Conservation (phyloP, 2,113 vertebrate genomes). For the Lepidothrix coronata region DNA sequence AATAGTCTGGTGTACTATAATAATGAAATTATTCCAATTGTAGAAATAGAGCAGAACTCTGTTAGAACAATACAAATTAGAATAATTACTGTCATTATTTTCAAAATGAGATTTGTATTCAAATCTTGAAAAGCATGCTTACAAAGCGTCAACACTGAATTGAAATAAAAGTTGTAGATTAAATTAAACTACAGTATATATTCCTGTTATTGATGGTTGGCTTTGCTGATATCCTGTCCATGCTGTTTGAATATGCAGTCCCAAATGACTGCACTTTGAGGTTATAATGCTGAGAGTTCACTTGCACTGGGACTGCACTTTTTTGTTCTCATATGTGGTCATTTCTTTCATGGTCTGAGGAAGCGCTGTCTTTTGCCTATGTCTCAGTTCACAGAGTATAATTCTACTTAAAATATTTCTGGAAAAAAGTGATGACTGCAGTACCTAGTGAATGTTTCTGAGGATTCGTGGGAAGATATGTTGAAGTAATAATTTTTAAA, state of each 20-base stretch:
- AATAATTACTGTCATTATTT: neutral
- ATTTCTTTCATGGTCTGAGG: neutral
- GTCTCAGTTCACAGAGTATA: fast-evolving
- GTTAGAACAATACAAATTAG: neutral
- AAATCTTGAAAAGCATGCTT: neutral
- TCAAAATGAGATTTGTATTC: neutral
- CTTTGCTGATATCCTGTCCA: neutral
- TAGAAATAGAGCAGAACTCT: neutral
- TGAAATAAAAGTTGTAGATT: neutral
- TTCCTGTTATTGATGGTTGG: neutral
- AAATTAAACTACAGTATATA: neutral
- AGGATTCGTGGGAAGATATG: neutral
- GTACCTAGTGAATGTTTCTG: neutral
- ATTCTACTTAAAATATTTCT: neutral
- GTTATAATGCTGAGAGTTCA: neutral
- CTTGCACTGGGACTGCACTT: neutral
- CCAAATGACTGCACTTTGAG: neutral
- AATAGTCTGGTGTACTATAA: neutral
- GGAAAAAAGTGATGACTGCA: neutral
- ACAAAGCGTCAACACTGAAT: neutral
- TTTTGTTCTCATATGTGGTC: neutral
- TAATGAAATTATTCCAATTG: neutral
- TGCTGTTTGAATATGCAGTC: neutral
- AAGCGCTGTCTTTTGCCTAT: neutral
- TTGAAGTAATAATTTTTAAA: neutral